Percentiles rank a stretch among this genome's conserved stretches.
Conservation (phyloP, 2,888 invertebrate species). For the Caenorhabditis sulstoni region DNA sequence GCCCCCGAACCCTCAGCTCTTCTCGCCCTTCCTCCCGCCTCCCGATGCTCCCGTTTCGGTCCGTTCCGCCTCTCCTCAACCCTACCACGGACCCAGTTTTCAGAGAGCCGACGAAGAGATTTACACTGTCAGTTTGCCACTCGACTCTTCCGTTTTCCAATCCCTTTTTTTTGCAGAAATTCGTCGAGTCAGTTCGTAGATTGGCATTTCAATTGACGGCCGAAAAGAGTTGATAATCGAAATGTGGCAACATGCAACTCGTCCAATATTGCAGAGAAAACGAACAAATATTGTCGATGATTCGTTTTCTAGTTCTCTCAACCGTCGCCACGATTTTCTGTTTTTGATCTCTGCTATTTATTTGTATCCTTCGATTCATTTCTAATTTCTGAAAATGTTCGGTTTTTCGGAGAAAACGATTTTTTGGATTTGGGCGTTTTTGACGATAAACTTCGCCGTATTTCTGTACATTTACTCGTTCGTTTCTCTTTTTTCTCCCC, state of each 20-base stretch:
- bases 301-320: neutral
- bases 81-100: constrained; percentile 35
- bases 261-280: neutral
- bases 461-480: constrained; percentile 25
- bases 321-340: neutral
- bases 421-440: constrained; percentile 24
- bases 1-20: constrained; percentile 1
- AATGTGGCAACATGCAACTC: neutral
- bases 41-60: neutral
- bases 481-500: neutral
- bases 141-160: neutral
- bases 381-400: constrained; percentile 4
- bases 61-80: constrained; percentile 10
- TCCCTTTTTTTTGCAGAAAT: constrained; percentile 25
- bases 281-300: too few relatives aligned
- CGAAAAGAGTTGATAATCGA: constrained; percentile 32
- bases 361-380: neutral
- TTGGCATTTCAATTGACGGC: constrained; percentile 34
- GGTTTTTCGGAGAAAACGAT: constrained; percentile 30
- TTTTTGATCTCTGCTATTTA: constrained; percentile 5
- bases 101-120: constrained; percentile 43
- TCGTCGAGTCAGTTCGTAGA: constrained; percentile 39
- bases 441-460: constrained; percentile 21
- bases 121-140: constrained; percentile 23
- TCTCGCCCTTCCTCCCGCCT: neutral